Base-by-base conservation (phyloP, 2,113 vertebrate species). In the Sinocyclocheilus anshuiensis region DNA sequence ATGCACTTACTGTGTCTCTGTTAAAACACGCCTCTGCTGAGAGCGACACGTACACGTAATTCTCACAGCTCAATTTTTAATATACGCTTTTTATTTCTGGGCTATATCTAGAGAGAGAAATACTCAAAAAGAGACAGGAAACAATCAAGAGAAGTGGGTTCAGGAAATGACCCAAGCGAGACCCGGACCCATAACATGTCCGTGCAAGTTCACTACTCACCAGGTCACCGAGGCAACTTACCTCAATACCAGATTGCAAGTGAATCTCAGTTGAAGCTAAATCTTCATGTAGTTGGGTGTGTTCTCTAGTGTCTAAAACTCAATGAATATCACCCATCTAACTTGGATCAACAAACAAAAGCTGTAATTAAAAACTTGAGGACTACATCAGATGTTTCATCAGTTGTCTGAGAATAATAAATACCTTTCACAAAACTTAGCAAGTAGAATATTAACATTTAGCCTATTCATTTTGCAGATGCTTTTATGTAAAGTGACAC, bases 291-390 rank as follows among this genome's bases (percentile, higher is more conserved):
- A 42, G 77, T 61, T 36, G 4, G 4, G 1, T 15, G 53, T 42
- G 69, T 42, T 24, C 5, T 42, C 16, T 71, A 39, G 36, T 2
- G 22, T 72, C n/a, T n/a, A 8, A 48, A 76, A 26, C 42, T 3
- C 11, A 26, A 48, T 45, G 36, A 42, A 74, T 45, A 45, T n/a
- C 22, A 45, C 71, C 22, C 39, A 48, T 48, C 72, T n/a, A 74
- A 74, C 20, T 75, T 24, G 72, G 42, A 48, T 48, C n/a, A 48
- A 45, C 39, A 76, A 76, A 24, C 22, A 76, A 76, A 76, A 48
- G 72, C 45, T 76, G n/a, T 50, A 76, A 76, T 76, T 76, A 50
- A 76, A 48, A 76, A 24, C 42, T 76, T 48, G 12, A 75, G 72
- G 10, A 48, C n/a, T n/a, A 4, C 22, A 48, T 42, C 36, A 42